These are phyloP conservation scores for Ferrisia virgata DNA, from an alignment of 2,888 invertebrate genomes.

Conservation along the genomic window DNA sequence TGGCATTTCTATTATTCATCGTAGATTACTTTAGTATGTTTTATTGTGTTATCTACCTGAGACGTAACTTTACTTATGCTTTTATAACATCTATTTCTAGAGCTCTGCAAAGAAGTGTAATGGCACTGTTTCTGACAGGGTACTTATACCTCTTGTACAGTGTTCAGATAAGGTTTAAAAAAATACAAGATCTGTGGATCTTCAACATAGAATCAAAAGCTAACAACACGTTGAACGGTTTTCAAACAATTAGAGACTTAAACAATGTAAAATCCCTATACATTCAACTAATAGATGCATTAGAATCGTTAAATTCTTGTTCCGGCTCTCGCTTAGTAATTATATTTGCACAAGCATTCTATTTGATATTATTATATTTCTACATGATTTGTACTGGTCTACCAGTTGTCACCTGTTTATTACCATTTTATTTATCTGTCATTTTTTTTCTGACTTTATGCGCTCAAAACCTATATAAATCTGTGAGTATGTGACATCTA, in stretches of 20 bases:
- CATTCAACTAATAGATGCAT: background rate
- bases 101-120: background rate
- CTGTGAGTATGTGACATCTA: constrained; percentile 14
- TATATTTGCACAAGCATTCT: background rate
- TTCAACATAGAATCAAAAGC: background rate
- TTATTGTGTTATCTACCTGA: background rate
- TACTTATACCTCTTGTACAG: constrained; percentile 5
- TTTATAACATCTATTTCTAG: background rate
- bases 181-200: background rate
- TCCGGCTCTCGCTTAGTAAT: constrained; percentile 27
- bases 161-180: constrained; percentile 2
- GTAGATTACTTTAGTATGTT: constrained; percentile 2
- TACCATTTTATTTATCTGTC: background rate
- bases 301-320: background rate
- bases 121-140: background rate
- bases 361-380: constrained; percentile 12
- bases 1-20: background rate
- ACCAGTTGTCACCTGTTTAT: background rate
- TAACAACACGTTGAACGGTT: background rate
- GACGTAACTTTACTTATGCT: background rate
- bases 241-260: background rate
- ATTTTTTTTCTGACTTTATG: background rate
- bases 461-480: background rate
- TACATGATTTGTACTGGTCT: constrained; percentile 18
- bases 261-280: background rate